Percentiles rank a stretch among this genome's conserved stretches.
These are phyloP conservation scores for Eutolmus rufibarbis DNA, from an alignment of 2,888 invertebrate genomes.

Conservation along the genomic window DNA sequence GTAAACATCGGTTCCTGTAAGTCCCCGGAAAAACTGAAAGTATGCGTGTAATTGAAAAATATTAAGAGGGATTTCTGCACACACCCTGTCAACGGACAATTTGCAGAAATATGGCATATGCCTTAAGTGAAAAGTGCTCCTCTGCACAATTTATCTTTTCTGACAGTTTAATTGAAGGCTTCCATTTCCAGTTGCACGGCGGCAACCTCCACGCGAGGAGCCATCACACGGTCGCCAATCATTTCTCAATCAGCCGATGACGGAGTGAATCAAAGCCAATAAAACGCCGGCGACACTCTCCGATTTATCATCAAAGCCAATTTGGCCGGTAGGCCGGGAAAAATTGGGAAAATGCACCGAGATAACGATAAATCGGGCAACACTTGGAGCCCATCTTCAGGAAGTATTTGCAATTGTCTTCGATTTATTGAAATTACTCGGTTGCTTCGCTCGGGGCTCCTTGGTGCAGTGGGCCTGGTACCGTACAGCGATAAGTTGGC, in stretches of 20 bases:
- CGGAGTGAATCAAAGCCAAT: slow-evolving; percentile 10
- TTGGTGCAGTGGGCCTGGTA: neutral
- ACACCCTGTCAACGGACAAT: neutral
- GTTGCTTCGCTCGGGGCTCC: neutral
- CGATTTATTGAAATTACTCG: neutral
- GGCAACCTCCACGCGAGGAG: neutral
- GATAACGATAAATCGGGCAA: neutral
- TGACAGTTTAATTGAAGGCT: slow-evolving; percentile 38
- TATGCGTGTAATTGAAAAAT: neutral
- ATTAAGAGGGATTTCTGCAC: neutral
- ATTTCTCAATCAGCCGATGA: slow-evolving; percentile 22
- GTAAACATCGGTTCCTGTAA: neutral
- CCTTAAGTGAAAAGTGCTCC: neutral
- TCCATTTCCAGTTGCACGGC: neutral
- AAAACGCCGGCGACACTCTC: neutral
- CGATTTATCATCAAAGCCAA: neutral
- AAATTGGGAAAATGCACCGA: neutral
- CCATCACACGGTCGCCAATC: neutral
- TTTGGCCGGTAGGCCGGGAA: neutral
- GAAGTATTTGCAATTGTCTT: neutral
- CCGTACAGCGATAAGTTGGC: neutral
- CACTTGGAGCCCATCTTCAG: neutral
- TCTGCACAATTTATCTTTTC: slow-evolving; percentile 5
- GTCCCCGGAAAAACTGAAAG: neutral
- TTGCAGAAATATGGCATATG: slow-evolving; percentile 2